Conservation (phyloP, 2,113 vertebrate species). For the Scomber scombrus region DNA sequence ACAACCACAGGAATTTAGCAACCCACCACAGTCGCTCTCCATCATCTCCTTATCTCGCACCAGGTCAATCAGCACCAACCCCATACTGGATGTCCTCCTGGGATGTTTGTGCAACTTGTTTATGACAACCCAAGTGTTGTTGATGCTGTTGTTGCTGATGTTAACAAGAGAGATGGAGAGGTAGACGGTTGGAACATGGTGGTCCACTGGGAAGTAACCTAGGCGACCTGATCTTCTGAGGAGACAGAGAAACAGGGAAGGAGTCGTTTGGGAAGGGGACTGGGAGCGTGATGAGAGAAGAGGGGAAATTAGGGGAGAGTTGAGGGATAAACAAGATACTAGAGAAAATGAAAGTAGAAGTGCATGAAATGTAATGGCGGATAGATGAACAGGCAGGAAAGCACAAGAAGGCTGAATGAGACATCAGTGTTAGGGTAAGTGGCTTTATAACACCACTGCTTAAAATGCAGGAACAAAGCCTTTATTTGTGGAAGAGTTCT, state of each 20-base stretch:
- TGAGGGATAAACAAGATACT: slow-evolving; percentile 39
- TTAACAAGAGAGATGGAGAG: slow-evolving; percentile 63
- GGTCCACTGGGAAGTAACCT: slow-evolving; percentile 59
- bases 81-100: slow-evolving; percentile 66
- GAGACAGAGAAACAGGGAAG: slow-evolving; percentile 23
- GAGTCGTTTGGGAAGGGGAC: slow-evolving; percentile 25
- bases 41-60: slow-evolving; percentile 74
- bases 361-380: neutral
- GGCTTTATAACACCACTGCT: neutral
- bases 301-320: slow-evolving; percentile 31
- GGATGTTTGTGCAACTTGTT: slow-evolving; percentile 83
- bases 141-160: slow-evolving; percentile 70
- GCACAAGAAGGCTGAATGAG: neutral
- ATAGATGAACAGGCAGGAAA: neutral
- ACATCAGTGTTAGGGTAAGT: neutral
- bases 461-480: neutral
- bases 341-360: slow-evolving; percentile 11
- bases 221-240: slow-evolving; percentile 54
- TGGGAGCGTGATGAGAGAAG: neutral
- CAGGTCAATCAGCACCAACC: slow-evolving; percentile 65
- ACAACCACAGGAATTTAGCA: slow-evolving; percentile 63
- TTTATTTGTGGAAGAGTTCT: slow-evolving; percentile 9
- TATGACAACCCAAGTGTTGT: slow-evolving; percentile 79
- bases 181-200: slow-evolving; percentile 35
- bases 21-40: slow-evolving; percentile 53